A percentile compares a stretch with the other conserved stretches of the same genome.
Conservation (phyloP, 1,140 invertebrate species). For the Procambarus clarkii region DNA sequence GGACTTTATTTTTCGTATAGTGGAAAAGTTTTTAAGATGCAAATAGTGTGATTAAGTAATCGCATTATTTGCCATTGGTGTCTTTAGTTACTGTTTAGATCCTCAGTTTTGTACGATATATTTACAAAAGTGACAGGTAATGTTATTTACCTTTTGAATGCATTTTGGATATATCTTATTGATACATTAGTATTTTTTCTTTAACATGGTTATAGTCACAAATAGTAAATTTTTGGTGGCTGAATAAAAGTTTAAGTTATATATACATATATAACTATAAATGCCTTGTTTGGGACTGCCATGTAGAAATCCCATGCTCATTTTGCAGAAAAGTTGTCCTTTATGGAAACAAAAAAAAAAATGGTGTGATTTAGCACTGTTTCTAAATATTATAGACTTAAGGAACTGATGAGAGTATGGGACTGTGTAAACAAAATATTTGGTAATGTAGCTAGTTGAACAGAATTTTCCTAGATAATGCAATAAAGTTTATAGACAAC, state of each 20-base stretch:
- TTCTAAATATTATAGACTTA: conserved; percentile 1
- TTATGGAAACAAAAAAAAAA: background rate
- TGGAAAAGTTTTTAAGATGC: background rate
- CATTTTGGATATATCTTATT: background rate
- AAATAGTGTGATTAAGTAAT: background rate
- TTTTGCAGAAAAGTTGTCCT: conserved; percentile 11
- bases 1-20: background rate
- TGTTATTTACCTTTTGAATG: background rate
- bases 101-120: background rate
- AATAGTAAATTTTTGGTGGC: background rate
- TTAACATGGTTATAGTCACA: background rate
- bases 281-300: conserved; percentile 8
- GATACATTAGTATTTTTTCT: background rate
- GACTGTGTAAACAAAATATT: conserved; percentile 9
- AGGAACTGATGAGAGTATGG: conserved; percentile 5
- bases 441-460: conserved; percentile 4
- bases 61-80: background rate
- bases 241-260: background rate
- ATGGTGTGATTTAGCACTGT: background rate
- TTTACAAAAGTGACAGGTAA: background rate
- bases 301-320: background rate
- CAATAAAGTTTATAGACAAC: conserved; percentile 18
- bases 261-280: background rate
- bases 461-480: conserved; percentile 11
- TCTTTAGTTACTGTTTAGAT: background rate